Base-by-base conservation (phyloP, 1,140 invertebrate genomes). In the Lepidurus packardi region DNA sequence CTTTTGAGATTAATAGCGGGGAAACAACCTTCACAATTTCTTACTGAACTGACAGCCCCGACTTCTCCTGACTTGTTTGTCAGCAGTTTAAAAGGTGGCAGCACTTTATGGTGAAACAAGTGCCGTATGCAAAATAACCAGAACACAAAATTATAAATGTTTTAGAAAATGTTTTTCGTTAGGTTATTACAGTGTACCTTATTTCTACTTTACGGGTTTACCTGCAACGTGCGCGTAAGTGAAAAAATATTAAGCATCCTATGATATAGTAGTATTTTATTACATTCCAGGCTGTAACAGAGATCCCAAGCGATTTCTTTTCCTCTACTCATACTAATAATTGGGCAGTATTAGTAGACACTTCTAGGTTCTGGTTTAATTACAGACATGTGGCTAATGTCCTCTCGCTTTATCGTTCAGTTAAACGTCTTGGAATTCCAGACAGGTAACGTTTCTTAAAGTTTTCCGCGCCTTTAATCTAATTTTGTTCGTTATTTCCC, bases 321-420 rank as follows among this genome's bases (percentile, higher is more conserved):
- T 65, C 53, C 16, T 65, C 53, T 13, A 65, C 53, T 16, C 97
- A 99, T 84, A 97, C 97, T 3, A 99, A 99, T 84, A 99, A 99
- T 85, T 99, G 98, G 98, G 98, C 98, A 5, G 97, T 99, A 13
- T 86, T 99, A 78, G 97, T 99, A 0, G 96, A 98, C 84, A 98
- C 97, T 0, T 99, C 97, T 1, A 87, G 97, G 78, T 99, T 99
- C 87, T 99, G 98, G 98, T 99, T 99, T 82, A 99, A 99, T 85
- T 99, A 99, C 85, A 89, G 98, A 45, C 98, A 99, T 91, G 96
- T 98, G 13, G 96, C 98, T 0, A 99, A 99, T 86, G 98, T 98
- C 0, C 86, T 99, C 47, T 99, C 97, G 0, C 96, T 99, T 82
- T 99, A 99, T 84, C 90, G 97, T 0, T 98, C 96, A 84, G 96